Evolutionary conservation across 2,888 invertebrate genomes (phyloP).

Genomic region (Aradus depressus): DNA sequence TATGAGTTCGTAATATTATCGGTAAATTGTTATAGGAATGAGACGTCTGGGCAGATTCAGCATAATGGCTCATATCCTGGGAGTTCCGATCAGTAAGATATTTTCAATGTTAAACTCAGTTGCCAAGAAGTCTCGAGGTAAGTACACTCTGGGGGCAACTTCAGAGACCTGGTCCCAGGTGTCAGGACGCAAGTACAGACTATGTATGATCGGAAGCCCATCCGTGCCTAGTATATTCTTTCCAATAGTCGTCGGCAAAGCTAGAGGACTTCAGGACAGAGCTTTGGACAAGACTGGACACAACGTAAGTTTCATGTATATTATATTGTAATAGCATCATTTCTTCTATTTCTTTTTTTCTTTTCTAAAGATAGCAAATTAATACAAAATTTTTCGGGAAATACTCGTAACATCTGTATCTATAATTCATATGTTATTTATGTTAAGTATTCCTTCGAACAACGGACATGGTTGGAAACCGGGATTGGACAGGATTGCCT

Average conservation of each 20-base stretch:
- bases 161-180: not conserved
- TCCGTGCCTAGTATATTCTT: constrained; percentile 5
- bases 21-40: constrained; percentile 5
- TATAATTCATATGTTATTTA: too few relatives aligned
- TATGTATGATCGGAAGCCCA: not conserved
- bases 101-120: not conserved
- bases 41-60: constrained; percentile 7
- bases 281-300: constrained; percentile 63
- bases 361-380: too few relatives aligned
- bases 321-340: too few relatives aligned
- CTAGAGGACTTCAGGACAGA: constrained; percentile 76
- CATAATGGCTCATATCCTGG: not conserved
- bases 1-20: too few relatives aligned
- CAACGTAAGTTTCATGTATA: constrained; percentile 43
- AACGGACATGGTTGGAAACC: too few relatives aligned
- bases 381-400: too few relatives aligned
- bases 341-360: too few relatives aligned
- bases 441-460: too few relatives aligned
- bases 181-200: not conserved
- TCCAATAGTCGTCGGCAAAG: constrained; percentile 4
- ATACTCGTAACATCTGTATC: too few relatives aligned
- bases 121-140: not conserved
- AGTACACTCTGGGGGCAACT: not conserved
- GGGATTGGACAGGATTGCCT: too few relatives aligned
- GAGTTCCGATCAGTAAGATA: not conserved